Evolutionary conservation across 2,888 invertebrate genomes (phyloP), one percentile per base, ranked within the genome.

Genomic region (Ctena decussata): DNA sequence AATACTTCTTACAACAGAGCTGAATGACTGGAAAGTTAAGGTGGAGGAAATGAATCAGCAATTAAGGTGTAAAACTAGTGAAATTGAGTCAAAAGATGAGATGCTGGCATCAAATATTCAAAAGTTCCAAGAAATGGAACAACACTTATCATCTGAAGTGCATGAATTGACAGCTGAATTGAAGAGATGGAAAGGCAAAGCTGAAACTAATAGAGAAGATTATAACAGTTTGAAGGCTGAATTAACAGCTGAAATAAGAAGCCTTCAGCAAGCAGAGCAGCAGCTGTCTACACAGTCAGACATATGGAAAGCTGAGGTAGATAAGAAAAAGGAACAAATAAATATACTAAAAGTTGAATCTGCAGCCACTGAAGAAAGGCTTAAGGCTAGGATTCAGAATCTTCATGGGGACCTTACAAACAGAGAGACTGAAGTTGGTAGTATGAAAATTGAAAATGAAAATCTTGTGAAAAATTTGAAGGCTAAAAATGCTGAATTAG

Each of bases 401-500:
- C 12, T 77, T 11, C 82, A 83, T 39, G 69, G 37, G 21, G 46
- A 74, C 11, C 5, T 65, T 32, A 65, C 35, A 65, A 21, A 11
- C 21, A 65, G 35, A 35, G 65, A 72, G 30, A 44, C 72, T 41
- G 41, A 41, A 30, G 24, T 70, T 21, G 65, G 35, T 2, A 35
- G 65, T 21, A 35, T 84, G 27, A 75, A 83, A 27, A 71, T 87
- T 21, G 80, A 87, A 37, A 82, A 85, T 77, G 89, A 91, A 35
- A 82, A 77, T 35, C 39, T 44, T 12, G 73, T 77, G 3, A 75
- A 71, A 35, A 79, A 74, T 27, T n/a, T 85, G 35, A 84, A 84
- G 60, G 87, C 88, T 18, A 88, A 89, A 69, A 65, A 91, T 39
- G 70, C 78, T 12, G 79, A 81, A 3, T 41, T 91, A n/a, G 85